phyloP scores from a whole-genome alignment of 2,797 vertebrate species.

The Liparis tanakae region DNA sequence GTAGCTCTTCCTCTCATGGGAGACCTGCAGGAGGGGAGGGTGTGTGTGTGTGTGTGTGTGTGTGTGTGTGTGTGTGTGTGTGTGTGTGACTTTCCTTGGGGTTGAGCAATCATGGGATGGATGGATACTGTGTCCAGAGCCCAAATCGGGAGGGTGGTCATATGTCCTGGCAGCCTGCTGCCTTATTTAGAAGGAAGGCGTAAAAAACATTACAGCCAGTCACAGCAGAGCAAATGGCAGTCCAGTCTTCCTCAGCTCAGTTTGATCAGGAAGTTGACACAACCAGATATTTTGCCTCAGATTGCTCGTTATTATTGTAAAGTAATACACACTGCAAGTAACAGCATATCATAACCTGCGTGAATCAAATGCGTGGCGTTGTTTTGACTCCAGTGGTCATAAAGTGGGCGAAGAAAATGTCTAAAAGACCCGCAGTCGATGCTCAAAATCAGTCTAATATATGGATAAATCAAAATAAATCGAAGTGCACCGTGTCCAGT shows the following conservation, averaged over 20 bases:
- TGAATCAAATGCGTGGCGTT: constrained; percentile 48
- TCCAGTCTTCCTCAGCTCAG: constrained; percentile 80
- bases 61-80: constrained; percentile 74
- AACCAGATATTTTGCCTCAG: constrained; percentile 69
- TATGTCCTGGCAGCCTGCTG: constrained; percentile 85
- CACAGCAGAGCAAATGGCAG: constrained; percentile 85
- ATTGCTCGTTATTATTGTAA: constrained; percentile 67
- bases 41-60: constrained; percentile 75
- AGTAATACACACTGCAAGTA: constrained; percentile 47
- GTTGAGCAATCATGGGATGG: constrained; percentile 82
- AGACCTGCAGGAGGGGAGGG: constrained; percentile 67
- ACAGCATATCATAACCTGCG: constrained; percentile 45
- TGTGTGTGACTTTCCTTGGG: constrained; percentile 83
- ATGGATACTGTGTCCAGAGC: constrained; percentile 83
- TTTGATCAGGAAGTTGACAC: constrained; percentile 78
- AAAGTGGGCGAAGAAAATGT: neutral
- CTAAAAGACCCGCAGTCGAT: neutral
- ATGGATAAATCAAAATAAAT: constrained; percentile 4
- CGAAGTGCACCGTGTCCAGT: constrained; percentile 15
- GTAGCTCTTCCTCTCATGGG: constrained; percentile 57
- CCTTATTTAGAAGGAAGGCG: constrained; percentile 95
- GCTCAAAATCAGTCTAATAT: neutral
- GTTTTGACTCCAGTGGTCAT: constrained; percentile 29
- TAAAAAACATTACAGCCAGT: constrained; percentile 86
- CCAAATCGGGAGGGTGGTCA: constrained; percentile 85